These are phyloP conservation scores for Maylandia zebra DNA, from an alignment of 2,113 vertebrate genomes.

Conservation along the genomic window DNA sequence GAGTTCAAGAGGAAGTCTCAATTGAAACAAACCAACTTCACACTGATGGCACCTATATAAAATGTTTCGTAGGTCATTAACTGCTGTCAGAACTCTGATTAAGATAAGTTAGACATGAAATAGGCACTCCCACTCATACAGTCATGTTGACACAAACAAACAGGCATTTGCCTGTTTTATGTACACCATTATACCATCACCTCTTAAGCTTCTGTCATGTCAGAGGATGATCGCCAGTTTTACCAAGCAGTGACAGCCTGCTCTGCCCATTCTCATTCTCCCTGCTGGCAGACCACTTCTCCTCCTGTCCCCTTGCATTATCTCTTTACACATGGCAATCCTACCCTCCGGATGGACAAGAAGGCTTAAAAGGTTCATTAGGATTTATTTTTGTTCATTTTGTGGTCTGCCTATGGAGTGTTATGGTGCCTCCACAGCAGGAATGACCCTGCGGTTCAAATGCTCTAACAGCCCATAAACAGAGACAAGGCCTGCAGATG, in stretches of 20 bases:
- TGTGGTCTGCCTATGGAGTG: conserved; percentile 38
- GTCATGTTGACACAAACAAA: neutral
- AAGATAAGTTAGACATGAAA: neutral
- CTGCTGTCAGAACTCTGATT: neutral
- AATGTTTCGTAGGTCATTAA: neutral
- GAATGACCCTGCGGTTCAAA: conserved; percentile 54
- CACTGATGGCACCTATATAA: neutral
- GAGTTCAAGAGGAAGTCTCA: neutral
- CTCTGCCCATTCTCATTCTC: conserved; percentile 23
- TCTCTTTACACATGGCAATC: conserved; percentile 28
- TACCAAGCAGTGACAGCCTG: conserved; percentile 39
- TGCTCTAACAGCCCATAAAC: conserved; percentile 61
- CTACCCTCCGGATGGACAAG: conserved; percentile 33
- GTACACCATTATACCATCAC: conserved; percentile 12
- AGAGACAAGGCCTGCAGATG: conserved; percentile 59
- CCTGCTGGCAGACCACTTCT: conserved; percentile 55
- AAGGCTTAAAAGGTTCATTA: conserved; percentile 67
- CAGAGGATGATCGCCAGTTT: conserved; percentile 41
- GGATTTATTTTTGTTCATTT: conserved; percentile 69
- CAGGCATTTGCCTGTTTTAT: neutral
- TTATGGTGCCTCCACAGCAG: conserved; percentile 21
- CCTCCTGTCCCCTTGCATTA: conserved; percentile 62
- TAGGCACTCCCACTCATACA: neutral
- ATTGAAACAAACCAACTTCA: neutral
- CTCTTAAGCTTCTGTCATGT: conserved; percentile 56